Percentiles rank a stretch among this genome's conserved stretches.
phyloP scores from a whole-genome alignment of 2,113 vertebrate genomes.

The Probosciger aterrimus region DNA sequence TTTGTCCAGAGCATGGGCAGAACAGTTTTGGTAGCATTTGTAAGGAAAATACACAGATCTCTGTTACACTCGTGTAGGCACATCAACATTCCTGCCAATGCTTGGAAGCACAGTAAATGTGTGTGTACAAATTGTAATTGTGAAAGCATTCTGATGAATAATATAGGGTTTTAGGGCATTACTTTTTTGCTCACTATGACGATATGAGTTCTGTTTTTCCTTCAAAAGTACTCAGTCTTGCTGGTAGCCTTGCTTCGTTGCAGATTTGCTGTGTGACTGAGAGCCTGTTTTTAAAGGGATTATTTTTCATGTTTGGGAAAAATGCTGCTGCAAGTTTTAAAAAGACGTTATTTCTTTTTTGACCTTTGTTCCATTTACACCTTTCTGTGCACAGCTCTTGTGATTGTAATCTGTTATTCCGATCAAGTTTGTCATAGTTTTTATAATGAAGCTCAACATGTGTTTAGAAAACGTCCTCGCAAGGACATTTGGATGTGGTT shows the following conservation, averaged over 20 bases:
- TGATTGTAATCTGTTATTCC: neutral
- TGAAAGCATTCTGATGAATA: neutral
- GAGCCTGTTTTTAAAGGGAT: neutral
- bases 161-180: neutral
- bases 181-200: neutral
- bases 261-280: neutral
- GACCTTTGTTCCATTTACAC: neutral
- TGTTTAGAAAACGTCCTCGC: neutral
- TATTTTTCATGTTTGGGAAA: neutral
- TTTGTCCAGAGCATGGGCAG: neutral
- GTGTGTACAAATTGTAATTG: neutral
- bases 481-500: constrained; percentile 36
- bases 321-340: neutral
- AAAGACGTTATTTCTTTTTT: neutral
- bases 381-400: neutral
- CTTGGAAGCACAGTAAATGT: constrained; percentile 33
- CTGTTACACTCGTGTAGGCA: neutral
- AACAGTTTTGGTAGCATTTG: neutral
- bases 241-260: neutral
- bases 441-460: neutral
- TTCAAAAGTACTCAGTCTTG: neutral
- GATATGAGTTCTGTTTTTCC: neutral
- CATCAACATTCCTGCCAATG: neutral
- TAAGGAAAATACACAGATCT: neutral
- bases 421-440: neutral